Evolutionary conservation across 2,888 invertebrate species (phyloP), one percentile per base, ranked within the genome.

Genomic region (Sesia apiformis): DNA sequence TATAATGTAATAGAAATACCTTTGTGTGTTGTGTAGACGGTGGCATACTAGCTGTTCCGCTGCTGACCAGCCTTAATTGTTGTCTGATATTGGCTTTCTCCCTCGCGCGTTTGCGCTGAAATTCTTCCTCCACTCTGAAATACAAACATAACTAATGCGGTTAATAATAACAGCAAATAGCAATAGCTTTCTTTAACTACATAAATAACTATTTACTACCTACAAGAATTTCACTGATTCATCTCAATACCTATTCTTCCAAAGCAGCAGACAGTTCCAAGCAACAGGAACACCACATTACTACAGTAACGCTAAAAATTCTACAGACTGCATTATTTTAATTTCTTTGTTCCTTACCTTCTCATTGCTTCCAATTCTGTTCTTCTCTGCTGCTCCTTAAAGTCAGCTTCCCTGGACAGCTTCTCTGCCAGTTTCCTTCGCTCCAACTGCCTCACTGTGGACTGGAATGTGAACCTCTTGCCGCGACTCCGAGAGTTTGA

Each of bases 331-430:
- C 23, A 23, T 23, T 23, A 23, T 23, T 1, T 23, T 23, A 23
- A 23, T 23, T 23, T 23, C 23, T 23, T 23, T 23, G 23, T 23
- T 23, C 23, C 5, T 53, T 63, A 80, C 91, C 91, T 92, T 67
- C 94, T 92, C 94, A 96, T 95, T 60, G 94, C 95, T 78, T 96
- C 95, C 67, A 95, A 87, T 77, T 96, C 96, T 58, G 93, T 92
- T 56, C 93, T 88, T 54, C 95, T 83, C 78, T 95, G 93, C 55
- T 93, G 92, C 77, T 96, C 95, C 78, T 94, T 94, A 55, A 92
- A 90, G 69, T 95, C 95, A 0, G 94, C 94, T 72, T 95, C 94
- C 60, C 91, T 92, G 23, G 94, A 94, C 57, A 95, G 86, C 76
- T 93, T 93, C 69, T 95, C 95, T 0, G 95, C 94, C 53, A 96